Evolutionary conservation across 1,140 invertebrate species (phyloP).

Genomic region (Drosophila albomicans): DNA sequence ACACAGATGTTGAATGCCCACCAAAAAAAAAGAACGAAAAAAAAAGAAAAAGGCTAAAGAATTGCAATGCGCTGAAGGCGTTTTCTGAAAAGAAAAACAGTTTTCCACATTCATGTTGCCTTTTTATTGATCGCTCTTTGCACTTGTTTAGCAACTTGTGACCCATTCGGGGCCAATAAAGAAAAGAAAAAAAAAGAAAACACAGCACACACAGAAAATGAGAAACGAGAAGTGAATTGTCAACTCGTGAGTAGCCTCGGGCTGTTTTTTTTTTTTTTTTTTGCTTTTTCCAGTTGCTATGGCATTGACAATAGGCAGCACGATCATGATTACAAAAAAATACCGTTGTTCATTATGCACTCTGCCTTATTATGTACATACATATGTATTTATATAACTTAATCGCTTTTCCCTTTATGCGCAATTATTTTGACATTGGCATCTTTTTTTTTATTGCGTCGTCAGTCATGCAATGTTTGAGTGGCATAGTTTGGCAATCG

Average conservation of each 20-base stretch:
- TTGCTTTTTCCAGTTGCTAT: constrained; percentile 15
- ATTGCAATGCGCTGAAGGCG: background rate
- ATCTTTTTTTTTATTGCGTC: constrained; percentile 24
- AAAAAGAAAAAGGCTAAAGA: background rate
- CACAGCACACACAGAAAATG: too few relatives aligned
- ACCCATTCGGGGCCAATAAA: constrained; percentile 26
- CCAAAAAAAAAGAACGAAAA: background rate
- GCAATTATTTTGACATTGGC: constrained; percentile 68
- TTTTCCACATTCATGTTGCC: constrained; percentile 10
- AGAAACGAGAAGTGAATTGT: constrained; percentile 11
- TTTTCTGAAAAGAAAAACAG: constrained; percentile 4
- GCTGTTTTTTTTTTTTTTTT: background rate
- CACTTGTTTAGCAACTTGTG: constrained; percentile 27
- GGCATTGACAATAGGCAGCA: constrained; percentile 26
- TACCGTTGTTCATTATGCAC: constrained; percentile 29
- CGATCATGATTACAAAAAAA: constrained; percentile 26
- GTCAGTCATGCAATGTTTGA: constrained; percentile 35
- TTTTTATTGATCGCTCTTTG: constrained; percentile 15
- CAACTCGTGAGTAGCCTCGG: constrained; percentile 1
- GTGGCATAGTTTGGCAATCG: constrained; percentile 25
- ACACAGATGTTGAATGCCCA: background rate
- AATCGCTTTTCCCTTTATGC: constrained; percentile 46
- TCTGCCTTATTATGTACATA: constrained; percentile 3
- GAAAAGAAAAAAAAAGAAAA: background rate
- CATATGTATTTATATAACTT: constrained; percentile 18